Evolutionary conservation across 2,113 vertebrate genomes (phyloP), one percentile per base, ranked within the genome.

Genomic region (Cinclus cinclus): DNA sequence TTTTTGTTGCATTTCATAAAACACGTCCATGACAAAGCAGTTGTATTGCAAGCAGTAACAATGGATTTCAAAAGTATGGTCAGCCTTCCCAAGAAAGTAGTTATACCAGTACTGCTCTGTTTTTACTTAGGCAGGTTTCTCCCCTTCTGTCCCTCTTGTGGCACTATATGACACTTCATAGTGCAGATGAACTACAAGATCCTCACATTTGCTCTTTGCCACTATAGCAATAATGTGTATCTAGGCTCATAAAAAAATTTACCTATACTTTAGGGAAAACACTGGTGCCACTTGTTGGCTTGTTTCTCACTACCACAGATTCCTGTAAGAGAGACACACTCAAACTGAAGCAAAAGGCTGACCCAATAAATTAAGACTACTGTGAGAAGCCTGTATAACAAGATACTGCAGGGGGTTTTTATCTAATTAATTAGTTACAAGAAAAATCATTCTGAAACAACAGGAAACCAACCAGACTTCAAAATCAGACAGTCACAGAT

Each of bases 101-200:
- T 73, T 56, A 52, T 18, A 56, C 7, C 23, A 69, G 60, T 17
- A 60, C 12, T 47, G 12, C 64, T 74, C 49, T 65, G 17, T 24
- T 69, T 74, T 73, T 1, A 80, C 33, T 55, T 33, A 46, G 30
- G 13, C 10, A 35, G 9, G 15, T 42, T 71, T 56, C 63, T 58
- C 35, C 42, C 30, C 55, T 83, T 82, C 47, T 49, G n/a, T 14
- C 88, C 25, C 28, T 76, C 80, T 75, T 28, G 1, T 22, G 50
- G 25, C 44, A 71, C 27, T 44, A 8, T 27, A 46, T 21, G 74
- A 82, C 18, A 39, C 8, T 39, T 58, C 0, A 0, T 19, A 24
- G 35, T 19, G 35, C 25, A 37, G 30, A 82, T 25, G 42, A 87
- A 67, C 30, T n/a, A 50, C 39, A 71, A 73, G n/a, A 19, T 80